Evolutionary conservation across 2,113 vertebrate species (phyloP).

Genomic region (Chionis minor): DNA sequence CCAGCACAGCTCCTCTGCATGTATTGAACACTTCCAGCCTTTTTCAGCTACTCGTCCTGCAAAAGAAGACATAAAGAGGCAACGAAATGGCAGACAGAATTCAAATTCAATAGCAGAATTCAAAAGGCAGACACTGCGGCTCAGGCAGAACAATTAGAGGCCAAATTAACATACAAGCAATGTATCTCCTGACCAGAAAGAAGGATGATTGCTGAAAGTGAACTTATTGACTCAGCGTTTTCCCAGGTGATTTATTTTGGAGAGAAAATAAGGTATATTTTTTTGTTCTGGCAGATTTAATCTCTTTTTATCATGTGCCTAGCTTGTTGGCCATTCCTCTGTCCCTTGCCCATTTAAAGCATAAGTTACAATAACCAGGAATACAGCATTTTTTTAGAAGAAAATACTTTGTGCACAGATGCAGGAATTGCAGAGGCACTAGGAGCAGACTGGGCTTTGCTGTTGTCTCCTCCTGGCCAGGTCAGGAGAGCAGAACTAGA

Average conservation of each 20-base stretch:
- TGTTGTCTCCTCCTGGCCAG: neutral
- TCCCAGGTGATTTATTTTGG: neutral
- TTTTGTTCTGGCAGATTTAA: neutral
- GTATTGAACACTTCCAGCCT: accelerated
- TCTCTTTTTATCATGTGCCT: neutral
- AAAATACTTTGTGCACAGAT: too few species aligned
- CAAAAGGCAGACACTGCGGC: neutral
- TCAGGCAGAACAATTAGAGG: neutral
- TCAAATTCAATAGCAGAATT: neutral
- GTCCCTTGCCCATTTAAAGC: neutral
- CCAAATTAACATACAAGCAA: neutral
- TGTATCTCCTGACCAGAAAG: neutral
- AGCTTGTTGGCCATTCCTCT: neutral
- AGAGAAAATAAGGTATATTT: neutral
- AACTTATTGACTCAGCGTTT: neutral
- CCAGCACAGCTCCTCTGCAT: neutral
- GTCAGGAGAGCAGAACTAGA: neutral
- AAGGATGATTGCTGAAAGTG: neutral
- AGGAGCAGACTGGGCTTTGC: neutral
- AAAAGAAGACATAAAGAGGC: neutral
- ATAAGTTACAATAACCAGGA: neutral
- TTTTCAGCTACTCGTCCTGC: neutral
- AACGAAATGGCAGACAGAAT: neutral
- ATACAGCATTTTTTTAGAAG: neutral
- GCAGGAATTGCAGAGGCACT: neutral